Evolutionary conservation across 2,888 invertebrate species (phyloP), one percentile per base, ranked within the genome.

Genomic region (Oxyscelio sp.): DNA sequence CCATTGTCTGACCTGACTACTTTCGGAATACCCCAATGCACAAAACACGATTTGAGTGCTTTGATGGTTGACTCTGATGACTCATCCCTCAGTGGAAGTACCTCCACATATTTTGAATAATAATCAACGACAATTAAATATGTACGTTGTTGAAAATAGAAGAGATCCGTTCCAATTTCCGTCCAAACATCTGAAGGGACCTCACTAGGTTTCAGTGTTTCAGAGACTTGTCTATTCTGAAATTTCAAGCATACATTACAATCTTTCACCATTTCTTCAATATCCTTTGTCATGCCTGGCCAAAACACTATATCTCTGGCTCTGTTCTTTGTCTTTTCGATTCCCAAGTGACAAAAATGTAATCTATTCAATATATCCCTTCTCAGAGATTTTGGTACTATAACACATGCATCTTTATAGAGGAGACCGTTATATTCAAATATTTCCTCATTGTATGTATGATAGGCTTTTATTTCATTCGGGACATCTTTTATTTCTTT

Each of bases 321-420:
- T 61, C 79, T 38, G 1, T 9, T 17, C 22, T 86, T 80, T 6
- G 70, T 83, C 27, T 85, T 85, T 52, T 86, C 78, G 0, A 83
- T 80, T 0, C 86, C 82, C 4, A 80, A n/a, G 11, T 87, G 87
- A 66, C 79, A 66, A 43, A 83, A 86, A 63, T 87, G 86, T 31
- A 87, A 22, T 43, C 74, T 86, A 0, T 13, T 4, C 1, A 58
- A 1, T 45, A 56, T 56, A 13, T 15, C 50, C 48, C 68, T 77
- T 82, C 86, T 87, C 2, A 89, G 38, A 3, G 31, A 70, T 15
- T 80, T 82, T 6, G 90, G 88, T 27, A 90, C 75, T 8, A 89
- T 61, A 1, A 89, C 48, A 40, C n/a, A 58, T 56, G 50, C 58
- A 4, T 65, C 27, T 77, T 77, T 58, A 6, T 24, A 77, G 5